Base-by-base conservation (phyloP, 2,888 invertebrate species). In the Yponomeuta sedellus region DNA sequence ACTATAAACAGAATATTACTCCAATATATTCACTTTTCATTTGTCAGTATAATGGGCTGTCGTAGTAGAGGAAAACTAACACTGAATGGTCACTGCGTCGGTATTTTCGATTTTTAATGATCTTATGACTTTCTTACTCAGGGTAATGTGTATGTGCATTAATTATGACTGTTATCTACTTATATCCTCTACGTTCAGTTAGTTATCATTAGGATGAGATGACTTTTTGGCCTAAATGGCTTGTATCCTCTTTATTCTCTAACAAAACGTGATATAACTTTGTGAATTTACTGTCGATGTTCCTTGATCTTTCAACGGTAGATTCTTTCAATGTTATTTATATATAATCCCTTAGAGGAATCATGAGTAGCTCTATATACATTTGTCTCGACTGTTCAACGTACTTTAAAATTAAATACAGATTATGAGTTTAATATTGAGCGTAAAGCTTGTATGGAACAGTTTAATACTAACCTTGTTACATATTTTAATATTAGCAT, bases 61-160 rank as follows among this genome's bases (percentile, higher is more conserved):
- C 63, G 57, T 11, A 52, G 39, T 59, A 6, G 34, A 52, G 34
- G 34, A 28, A 28, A 61, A 59, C 59, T 59, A 25, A 22, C 63
- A 52, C 22, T 16, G 25, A 10, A 34, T 8, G 25, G 25, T 34
- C n/a, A n/a, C 34, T 4, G 16, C 20, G 61, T 61, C 34, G 22
- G 63, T 63, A 44, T 63, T 63, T 63, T 63, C 1, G 52, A 63
- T 63, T 57, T 34, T 65, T 52, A 63, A 40, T 19, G 81, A 85
- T 88, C 89, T 89, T 89, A 89, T 90, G 90, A 89, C 86, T 86
- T 78, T 85, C 80, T 79, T 80, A 82, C 88, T 85, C 90, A 91
- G 90, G 90, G 90, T 91, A 89, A 83, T 56, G 80, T 75, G 78
- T 82, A 75, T 75, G 72, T 65, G 64, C 75, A 73, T 78, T 75